These are phyloP conservation scores for Microcaecilia unicolor DNA, from an alignment of 2,797 vertebrate genomes.

Conservation along the genomic window DNA sequence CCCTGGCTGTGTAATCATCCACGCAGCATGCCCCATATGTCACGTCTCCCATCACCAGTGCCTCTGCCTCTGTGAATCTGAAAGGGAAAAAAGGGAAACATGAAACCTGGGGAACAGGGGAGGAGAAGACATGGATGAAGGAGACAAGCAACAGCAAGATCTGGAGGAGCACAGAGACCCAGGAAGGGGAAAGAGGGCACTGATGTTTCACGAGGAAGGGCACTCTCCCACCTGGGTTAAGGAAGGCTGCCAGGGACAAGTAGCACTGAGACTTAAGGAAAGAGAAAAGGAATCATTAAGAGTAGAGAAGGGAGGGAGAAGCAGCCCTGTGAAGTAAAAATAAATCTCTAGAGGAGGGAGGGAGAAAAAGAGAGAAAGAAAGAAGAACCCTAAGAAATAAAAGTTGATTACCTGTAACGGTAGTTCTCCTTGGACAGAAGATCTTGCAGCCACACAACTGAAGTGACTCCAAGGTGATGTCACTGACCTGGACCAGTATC, in stretches of 20 bases:
- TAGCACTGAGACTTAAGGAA: no score
- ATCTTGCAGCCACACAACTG: no score
- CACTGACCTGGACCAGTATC: no score
- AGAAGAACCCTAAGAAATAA: no score
- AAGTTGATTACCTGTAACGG: no score
- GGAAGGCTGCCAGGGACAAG: background rate
- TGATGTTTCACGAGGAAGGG: no score
- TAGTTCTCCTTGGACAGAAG: no score
- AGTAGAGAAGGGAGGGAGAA: background rate
- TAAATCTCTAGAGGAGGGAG: slow-evolving; percentile 22
- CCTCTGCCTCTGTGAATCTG: slow-evolving; percentile 84
- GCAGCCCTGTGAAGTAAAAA: no score
- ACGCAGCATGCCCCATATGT: slow-evolving; percentile 95
- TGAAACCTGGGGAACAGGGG: slow-evolving; percentile 11
- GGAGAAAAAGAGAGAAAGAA: slow-evolving; percentile 18
- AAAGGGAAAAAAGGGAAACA: background rate
- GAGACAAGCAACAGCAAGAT: background rate
- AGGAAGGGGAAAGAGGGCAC: background rate
- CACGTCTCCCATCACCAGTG: slow-evolving; percentile 91
- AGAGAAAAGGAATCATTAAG: no score
- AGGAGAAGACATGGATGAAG: no score
- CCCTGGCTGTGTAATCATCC: slow-evolving; percentile 89
- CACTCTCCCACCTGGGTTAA: no score
- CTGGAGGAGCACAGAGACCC: background rate
- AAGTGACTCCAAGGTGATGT: no score